Percentiles rank a stretch among this genome's conserved stretches.
Evolutionary conservation across 2,888 invertebrate genomes (phyloP).

Genomic region (Cataglyphis livida): DNA sequence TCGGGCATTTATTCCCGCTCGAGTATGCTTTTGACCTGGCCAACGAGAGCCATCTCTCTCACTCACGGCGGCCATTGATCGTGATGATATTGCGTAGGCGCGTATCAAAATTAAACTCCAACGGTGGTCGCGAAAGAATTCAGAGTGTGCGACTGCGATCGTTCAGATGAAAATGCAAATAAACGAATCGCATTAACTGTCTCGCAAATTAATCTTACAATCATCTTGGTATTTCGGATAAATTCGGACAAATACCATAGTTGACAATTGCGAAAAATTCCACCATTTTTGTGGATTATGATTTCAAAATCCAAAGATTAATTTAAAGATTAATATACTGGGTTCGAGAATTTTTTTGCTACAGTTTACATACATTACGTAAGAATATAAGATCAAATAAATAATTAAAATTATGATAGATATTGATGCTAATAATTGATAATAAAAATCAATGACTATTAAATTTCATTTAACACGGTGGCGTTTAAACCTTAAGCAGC

Average conservation of each 20-base stretch:
- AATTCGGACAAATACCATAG: constrained; percentile 19
- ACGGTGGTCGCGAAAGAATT: constrained; percentile 55
- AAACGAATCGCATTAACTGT: constrained; percentile 42
- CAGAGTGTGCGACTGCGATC: constrained; percentile 39
- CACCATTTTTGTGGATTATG: too few species aligned
- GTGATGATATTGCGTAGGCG: constrained; percentile 56
- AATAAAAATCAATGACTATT: background rate
- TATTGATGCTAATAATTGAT: background rate
- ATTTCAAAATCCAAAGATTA: background rate
- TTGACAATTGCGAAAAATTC: background rate
- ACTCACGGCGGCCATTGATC: constrained; percentile 53
- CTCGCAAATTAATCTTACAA: background rate
- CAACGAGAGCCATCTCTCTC: constrained; percentile 57
- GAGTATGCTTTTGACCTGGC: constrained; percentile 58
- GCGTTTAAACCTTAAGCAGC: constrained; percentile 42
- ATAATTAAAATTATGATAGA: background rate
- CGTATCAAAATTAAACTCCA: constrained; percentile 55
- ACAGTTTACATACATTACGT: background rate
- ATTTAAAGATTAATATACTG: background rate
- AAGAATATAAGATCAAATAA: background rate
- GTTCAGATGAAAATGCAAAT: constrained; percentile 38
- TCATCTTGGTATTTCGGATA: background rate
- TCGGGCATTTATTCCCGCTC: constrained; percentile 72
- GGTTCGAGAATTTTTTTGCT: background rate
- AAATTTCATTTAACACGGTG: constrained; percentile 54